Percentiles rank a stretch among this genome's conserved stretches.
Evolutionary conservation across 2,888 invertebrate species (phyloP).

Genomic region (Drosophila nr. perissopoda): DNA sequence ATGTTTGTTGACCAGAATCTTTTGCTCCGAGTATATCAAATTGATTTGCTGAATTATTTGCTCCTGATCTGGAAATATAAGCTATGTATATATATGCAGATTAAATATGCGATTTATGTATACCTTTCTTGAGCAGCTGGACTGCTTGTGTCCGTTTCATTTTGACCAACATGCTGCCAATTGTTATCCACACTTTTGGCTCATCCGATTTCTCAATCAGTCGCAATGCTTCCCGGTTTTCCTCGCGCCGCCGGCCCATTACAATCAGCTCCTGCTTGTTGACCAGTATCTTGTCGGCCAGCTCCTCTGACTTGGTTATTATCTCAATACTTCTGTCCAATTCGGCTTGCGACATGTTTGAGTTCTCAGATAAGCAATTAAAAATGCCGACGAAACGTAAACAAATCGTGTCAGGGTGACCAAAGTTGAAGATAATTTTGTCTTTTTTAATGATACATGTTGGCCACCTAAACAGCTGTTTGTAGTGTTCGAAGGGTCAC

Average conservation of each 20-base stretch:
- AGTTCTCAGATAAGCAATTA: background rate
- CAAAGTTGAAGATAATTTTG: conserved; percentile 3
- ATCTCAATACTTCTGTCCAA: conserved; percentile 80
- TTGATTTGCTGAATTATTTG: conserved; percentile 83
- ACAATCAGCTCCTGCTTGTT: conserved; percentile 83
- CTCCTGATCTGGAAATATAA: conserved; percentile 77
- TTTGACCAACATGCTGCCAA: conserved; percentile 84
- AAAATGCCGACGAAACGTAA: conserved; percentile 26
- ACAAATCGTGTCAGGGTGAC: conserved; percentile 36
- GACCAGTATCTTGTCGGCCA: conserved; percentile 83
- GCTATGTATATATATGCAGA: background rate
- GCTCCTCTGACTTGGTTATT: conserved; percentile 79
- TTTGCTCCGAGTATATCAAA: conserved; percentile 83
- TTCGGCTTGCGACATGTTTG: conserved; percentile 54
- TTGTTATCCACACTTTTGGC: conserved; percentile 83
- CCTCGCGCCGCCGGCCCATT: conserved; percentile 83
- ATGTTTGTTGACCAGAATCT: conserved; percentile 82
- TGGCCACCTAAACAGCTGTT: conserved; percentile 43
- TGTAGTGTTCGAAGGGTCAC: background rate
- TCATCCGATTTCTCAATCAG: conserved; percentile 77
- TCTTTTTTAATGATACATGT: background rate
- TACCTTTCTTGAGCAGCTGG: conserved; percentile 82
- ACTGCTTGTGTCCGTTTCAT: conserved; percentile 76
- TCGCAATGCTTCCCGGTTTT: conserved; percentile 82
- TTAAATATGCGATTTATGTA: background rate